phyloP scores from a whole-genome alignment of 2,888 invertebrate species.

The Leucophenga maculata region DNA sequence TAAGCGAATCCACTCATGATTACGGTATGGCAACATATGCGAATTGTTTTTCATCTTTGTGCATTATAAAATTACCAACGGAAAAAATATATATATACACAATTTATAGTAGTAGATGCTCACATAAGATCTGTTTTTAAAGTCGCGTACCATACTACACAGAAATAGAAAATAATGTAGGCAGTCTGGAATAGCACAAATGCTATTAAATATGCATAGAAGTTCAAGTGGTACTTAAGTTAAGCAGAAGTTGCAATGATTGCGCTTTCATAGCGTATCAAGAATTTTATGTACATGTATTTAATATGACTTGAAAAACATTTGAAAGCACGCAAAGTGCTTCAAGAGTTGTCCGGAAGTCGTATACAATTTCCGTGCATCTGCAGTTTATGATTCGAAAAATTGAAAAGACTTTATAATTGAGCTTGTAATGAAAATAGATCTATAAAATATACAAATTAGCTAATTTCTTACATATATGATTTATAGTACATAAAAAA shows the following conservation, averaged over 20 bases:
- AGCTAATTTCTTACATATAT: too few species aligned
- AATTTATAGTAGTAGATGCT: background rate
- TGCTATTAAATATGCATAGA: constrained; percentile 1
- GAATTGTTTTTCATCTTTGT: constrained; percentile 3
- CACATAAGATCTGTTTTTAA: too few species aligned
- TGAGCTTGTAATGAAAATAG: too few species aligned
- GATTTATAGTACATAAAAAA: too few species aligned
- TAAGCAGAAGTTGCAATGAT: background rate
- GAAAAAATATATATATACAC: background rate
- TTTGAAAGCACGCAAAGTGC: background rate
- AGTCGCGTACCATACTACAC: too few species aligned
- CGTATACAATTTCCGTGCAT: too few species aligned
- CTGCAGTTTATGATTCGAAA: too few species aligned
- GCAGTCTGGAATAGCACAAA: constrained; percentile 3
- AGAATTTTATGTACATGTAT: background rate
- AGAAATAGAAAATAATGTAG: background rate
- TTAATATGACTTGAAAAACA: too few species aligned
- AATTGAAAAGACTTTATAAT: too few species aligned
- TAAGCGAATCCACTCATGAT: constrained; percentile 27
- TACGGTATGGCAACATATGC: constrained; percentile 21
- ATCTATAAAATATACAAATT: too few species aligned
- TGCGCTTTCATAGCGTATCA: constrained; percentile 2
- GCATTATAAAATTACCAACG: constrained; percentile 14
- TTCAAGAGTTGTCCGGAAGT: too few species aligned
- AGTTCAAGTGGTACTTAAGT: constrained; percentile 22